Conservation (phyloP, 2,113 vertebrate species). For the Leptodactylus fuscus region DNA sequence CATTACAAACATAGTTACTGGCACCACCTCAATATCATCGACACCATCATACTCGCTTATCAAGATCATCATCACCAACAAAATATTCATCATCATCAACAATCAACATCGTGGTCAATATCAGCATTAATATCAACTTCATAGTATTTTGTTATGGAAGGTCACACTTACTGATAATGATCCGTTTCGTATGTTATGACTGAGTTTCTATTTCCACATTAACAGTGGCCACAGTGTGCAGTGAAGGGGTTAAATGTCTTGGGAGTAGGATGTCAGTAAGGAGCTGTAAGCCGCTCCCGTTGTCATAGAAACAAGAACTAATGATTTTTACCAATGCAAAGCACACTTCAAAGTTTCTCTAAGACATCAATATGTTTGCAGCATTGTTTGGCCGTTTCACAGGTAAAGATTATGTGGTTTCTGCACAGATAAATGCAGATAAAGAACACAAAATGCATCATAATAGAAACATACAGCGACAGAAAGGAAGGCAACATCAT, state of each 20-base stretch:
- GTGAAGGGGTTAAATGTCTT: conserved; percentile 24
- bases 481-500: no score
- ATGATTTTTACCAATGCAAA: conserved; percentile 51
- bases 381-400: conserved; percentile 13
- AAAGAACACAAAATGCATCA: neutral
- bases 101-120: neutral
- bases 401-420: neutral
- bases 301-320: conserved; percentile 51
- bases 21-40: neutral
- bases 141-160: no score
- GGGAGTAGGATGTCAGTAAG: conserved; percentile 29
- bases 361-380: conserved; percentile 28
- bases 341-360: conserved; percentile 52
- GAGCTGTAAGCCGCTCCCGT: conserved; percentile 17
- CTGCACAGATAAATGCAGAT: neutral
- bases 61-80: neutral
- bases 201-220: neutral
- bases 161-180: neutral
- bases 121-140: neutral
- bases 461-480: neutral
- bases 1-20: neutral
- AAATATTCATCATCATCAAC: neutral
- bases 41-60: neutral
- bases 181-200: neutral
- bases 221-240: neutral